Evolutionary conservation across 1,140 invertebrate species (phyloP), one percentile per base, ranked within the genome.

Genomic region (Helicoverpa zea): DNA sequence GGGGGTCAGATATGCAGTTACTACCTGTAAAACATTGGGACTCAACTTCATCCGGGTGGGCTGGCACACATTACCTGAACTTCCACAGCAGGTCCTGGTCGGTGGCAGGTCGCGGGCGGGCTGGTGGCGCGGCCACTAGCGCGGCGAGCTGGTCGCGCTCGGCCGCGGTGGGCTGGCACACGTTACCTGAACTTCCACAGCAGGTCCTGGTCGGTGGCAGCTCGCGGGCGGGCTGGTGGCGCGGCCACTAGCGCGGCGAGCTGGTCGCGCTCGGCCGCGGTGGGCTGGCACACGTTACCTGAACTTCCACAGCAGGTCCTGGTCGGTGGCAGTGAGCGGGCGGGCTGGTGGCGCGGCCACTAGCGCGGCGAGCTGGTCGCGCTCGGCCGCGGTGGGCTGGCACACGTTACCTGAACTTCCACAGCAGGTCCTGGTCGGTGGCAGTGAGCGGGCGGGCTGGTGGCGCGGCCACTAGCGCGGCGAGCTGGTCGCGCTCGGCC

Each of bases 51-150:
- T 23, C 23, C 23, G 23, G 23, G 23, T 23, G 23, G 23, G 23
- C 23, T 23, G 23, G 23, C 23, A 23, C 23, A 23, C 23, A 23
- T 3, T 63, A 92, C 91, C 92, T 96, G 92, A 98, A 99, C 91
- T 99, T 99, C 99, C 99, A 99, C n/a, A 99, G 96, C 58, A 99
- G 94, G 96, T 99, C 99, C 94, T 99, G 98, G 92, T 99, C 99
- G 93, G 99, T 98, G 49, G 98, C 98, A 7, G 97, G 96, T 1
- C 99, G 95, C 2, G 97, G 95, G 85, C 97, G 97, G 2, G 97
- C 99, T 7, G 98, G 98, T 14, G 99, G 98, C 95, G 99, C 99
- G 4, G 97, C 96, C 3, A 99, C 96, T 87, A 99, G 98, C 11
- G 96, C 97, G 88, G 98, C 97, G 2, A 99, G 95, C 82, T 97